These are phyloP conservation scores for Carassius auratus DNA, from an alignment of 2,113 vertebrate genomes.

Conservation along the genomic window DNA sequence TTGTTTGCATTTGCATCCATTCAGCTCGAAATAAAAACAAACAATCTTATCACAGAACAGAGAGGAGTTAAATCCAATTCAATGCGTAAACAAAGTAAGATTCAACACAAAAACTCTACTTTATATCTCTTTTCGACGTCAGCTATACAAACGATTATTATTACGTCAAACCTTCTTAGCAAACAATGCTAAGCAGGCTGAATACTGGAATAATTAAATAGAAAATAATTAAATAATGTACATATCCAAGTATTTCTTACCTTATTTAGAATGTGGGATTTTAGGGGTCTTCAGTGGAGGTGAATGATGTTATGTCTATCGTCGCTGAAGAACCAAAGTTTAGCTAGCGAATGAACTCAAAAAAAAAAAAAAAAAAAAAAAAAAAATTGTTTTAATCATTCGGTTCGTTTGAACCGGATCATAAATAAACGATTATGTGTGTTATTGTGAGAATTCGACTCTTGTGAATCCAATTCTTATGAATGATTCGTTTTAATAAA, in stretches of 20 bases:
- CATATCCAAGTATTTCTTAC: too few relatives aligned
- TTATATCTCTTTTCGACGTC: not conserved
- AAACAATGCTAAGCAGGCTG: not conserved
- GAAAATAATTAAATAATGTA: too few relatives aligned
- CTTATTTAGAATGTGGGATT: not conserved
- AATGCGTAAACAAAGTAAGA: not conserved
- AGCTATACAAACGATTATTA: too few relatives aligned
- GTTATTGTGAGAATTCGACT: not conserved
- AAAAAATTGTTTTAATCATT: too few relatives aligned
- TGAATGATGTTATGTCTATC: not conserved
- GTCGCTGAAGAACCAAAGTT: too few relatives aligned
- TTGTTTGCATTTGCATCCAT: not conserved
- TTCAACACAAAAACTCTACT: not conserved
- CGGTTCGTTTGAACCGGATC: not conserved
- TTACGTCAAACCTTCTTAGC: not conserved
- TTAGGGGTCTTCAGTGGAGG: not conserved
- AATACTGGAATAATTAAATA: not conserved
- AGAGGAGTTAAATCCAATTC: not conserved
- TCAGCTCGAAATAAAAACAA: not conserved
- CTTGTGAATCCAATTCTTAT: not conserved
- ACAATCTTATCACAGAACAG: not conserved
- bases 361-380: too few relatives aligned
- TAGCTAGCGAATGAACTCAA: not conserved
- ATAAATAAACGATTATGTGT: not conserved
- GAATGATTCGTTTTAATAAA: not conserved